These are phyloP conservation scores for Aphidoletes aphidimyza DNA, from an alignment of 2,888 invertebrate genomes.

Conservation along the genomic window DNA sequence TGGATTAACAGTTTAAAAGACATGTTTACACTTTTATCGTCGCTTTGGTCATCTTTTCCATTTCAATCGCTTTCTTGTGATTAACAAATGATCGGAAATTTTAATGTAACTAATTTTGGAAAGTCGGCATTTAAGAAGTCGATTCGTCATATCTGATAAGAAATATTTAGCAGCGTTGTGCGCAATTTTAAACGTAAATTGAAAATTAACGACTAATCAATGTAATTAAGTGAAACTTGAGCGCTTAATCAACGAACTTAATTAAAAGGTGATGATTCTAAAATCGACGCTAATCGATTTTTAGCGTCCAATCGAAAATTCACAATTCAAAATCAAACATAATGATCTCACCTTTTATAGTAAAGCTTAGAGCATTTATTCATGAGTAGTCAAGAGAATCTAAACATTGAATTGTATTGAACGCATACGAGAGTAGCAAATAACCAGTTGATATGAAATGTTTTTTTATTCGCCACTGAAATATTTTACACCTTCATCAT, in stretches of 20 bases:
- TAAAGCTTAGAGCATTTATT: not conserved
- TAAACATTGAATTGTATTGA: no score
- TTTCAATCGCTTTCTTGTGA: no score
- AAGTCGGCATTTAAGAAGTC: not conserved
- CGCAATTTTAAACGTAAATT: not conserved
- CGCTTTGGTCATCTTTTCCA: not conserved
- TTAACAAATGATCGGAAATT: not conserved
- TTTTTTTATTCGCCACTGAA: not conserved
- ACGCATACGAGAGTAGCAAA: not conserved
- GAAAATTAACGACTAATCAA: conserved; percentile 29
- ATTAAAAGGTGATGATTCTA: conserved; percentile 8
- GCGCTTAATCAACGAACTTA: not conserved
- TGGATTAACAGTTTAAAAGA: not conserved
- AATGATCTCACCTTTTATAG: conserved; percentile 15
- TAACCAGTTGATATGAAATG: not conserved
- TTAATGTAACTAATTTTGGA: not conserved
- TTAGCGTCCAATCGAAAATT: not conserved
- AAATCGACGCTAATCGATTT: not conserved
- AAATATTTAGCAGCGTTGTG: not conserved
- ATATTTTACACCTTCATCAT: not conserved
- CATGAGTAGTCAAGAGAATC: no score
- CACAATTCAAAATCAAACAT: not conserved
- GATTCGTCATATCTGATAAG: not conserved
- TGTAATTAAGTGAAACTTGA: not conserved
- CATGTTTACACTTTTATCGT: no score